Conservation (phyloP, 2,888 invertebrate genomes). For the Stramonita haemastoma region DNA sequence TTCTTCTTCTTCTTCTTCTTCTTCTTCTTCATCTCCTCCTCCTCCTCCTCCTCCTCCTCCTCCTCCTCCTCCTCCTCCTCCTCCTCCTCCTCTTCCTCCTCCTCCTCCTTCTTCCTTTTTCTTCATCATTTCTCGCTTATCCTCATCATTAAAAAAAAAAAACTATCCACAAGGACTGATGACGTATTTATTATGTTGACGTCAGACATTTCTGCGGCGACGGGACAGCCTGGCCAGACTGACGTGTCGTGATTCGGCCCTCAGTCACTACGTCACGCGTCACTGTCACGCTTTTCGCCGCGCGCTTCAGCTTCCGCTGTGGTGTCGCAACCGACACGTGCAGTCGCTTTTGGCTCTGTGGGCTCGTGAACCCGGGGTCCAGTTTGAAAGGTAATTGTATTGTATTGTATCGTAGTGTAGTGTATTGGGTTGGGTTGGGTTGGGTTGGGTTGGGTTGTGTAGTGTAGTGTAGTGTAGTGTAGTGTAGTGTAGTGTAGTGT, state of each 20-base stretch:
- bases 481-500: too few species aligned
- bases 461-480: too few species aligned
- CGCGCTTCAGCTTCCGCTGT: conserved; percentile 63
- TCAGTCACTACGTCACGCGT: conserved; percentile 66
- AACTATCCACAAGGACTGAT: background rate
- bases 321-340: conserved; percentile 65
- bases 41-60: too few species aligned
- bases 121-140: too few species aligned
- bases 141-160: too few species aligned
- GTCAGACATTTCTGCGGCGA: conserved; percentile 58
- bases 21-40: too few species aligned
- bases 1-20: too few species aligned
- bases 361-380: conserved; percentile 43
- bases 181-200: conserved; percentile 9
- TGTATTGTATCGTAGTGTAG: background rate
- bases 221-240: conserved; percentile 58
- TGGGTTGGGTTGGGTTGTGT: too few species aligned
- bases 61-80: too few species aligned
- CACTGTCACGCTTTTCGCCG: conserved; percentile 62
- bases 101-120: too few species aligned
- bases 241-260: conserved; percentile 68
- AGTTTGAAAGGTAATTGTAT: conserved; percentile 47
- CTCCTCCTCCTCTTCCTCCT: too few species aligned
- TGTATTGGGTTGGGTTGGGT: too few species aligned
- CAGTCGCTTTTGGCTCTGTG: conserved; percentile 65